Conservation (phyloP, 1,140 invertebrate genomes). For the Drosophila murphyi region DNA sequence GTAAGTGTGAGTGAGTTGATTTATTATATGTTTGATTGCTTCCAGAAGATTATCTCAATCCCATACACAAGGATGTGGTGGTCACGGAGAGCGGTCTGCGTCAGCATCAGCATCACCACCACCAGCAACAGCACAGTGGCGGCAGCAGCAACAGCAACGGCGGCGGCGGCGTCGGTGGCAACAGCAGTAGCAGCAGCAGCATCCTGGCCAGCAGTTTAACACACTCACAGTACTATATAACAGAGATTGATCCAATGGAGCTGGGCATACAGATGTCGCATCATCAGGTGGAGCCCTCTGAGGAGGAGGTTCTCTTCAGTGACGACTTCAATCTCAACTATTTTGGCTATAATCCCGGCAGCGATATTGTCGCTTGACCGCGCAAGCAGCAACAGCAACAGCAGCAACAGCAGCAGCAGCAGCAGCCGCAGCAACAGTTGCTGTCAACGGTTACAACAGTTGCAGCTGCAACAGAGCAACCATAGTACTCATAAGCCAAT, state of each 20-base stretch:
- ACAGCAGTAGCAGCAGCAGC: constrained; percentile 28
- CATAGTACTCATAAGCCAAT: constrained; percentile 74
- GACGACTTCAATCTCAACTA: constrained; percentile 84
- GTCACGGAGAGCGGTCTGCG: constrained; percentile 84
- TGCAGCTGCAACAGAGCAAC: constrained; percentile 48
- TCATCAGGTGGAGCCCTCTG: constrained; percentile 71
- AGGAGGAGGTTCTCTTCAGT: constrained; percentile 82
- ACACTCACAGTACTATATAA: constrained; percentile 79
- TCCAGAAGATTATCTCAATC: constrained; percentile 85
- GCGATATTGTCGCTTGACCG: constrained; percentile 84
- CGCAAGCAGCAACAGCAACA: constrained; percentile 35
- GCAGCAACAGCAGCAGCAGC: not conserved
- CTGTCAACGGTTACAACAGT: not conserved
- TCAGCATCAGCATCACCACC: constrained; percentile 44
- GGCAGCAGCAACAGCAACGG: constrained; percentile 25
- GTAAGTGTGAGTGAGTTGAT: no score
- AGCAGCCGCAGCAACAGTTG: constrained; percentile 2
- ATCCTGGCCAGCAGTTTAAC: constrained; percentile 14
- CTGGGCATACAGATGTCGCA: constrained; percentile 82
- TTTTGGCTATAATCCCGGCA: constrained; percentile 80
- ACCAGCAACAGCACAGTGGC: constrained; percentile 25
- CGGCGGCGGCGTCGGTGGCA: constrained; percentile 15
- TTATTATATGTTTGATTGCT: not conserved
- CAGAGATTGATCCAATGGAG: constrained; percentile 84
- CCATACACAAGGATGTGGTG: constrained; percentile 84